Evolutionary conservation across 2,113 vertebrate species (phyloP).

Genomic region (Nycticebus coucang): DNA sequence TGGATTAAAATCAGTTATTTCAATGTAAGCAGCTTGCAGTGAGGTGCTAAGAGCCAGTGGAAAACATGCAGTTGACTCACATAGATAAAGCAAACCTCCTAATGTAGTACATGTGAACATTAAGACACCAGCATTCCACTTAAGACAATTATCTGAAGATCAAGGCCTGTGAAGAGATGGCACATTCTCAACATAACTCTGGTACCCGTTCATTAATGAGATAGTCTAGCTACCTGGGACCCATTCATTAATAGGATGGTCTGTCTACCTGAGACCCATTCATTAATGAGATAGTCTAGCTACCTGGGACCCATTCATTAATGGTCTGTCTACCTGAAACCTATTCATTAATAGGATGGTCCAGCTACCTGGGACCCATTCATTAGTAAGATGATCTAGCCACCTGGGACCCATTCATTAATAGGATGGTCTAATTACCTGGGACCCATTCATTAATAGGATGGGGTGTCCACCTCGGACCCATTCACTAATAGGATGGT

Average conservation of each 20-base stretch:
- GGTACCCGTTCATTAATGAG: slow-evolving; percentile 22
- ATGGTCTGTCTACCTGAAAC: neutral
- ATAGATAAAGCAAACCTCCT: slow-evolving; percentile 69
- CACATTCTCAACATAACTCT: slow-evolving; percentile 33
- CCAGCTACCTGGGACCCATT: too few relatives aligned
- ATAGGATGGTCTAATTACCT: too few relatives aligned
- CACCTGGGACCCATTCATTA: too few relatives aligned
- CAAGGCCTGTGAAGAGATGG: neutral
- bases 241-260: neutral
- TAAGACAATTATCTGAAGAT: slow-evolving; percentile 51
- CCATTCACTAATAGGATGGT: neutral
- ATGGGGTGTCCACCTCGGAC: too few relatives aligned
- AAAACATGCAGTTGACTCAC: slow-evolving; percentile 49
- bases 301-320: neutral
- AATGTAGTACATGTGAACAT: slow-evolving; percentile 68
- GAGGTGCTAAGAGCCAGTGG: slow-evolving; percentile 56
- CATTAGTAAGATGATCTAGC: too few relatives aligned
- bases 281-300: too few relatives aligned
- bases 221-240: neutral
- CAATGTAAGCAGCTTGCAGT: slow-evolving; percentile 59
- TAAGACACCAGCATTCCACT: slow-evolving; percentile 54
- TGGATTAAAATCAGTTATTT: slow-evolving; percentile 76
- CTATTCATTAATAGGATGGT: neutral
- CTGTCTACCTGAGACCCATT: too few relatives aligned
- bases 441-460: too few relatives aligned